phyloP scores from a whole-genome alignment of 2,888 invertebrate species.

The Odontocerum albicorne region DNA sequence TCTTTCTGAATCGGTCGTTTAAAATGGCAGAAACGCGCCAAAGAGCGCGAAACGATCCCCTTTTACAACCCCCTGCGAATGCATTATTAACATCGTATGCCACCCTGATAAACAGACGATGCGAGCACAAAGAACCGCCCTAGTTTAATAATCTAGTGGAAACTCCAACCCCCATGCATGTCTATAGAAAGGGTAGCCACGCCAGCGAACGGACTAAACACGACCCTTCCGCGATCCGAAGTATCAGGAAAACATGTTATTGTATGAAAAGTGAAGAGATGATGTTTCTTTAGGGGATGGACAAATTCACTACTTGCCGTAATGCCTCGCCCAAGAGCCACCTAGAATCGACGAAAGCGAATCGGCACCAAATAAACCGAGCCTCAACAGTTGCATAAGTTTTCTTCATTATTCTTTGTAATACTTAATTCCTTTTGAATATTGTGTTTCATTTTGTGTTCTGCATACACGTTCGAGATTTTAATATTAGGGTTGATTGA shows the following conservation, averaged over 20 bases:
- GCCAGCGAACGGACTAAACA: conserved; percentile 24
- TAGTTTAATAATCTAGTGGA: conserved; percentile 18
- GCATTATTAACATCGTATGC: conserved; percentile 16
- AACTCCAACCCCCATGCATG: conserved; percentile 18
- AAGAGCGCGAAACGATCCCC: neutral
- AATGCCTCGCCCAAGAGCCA: neutral
- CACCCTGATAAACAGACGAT: conserved; percentile 11
- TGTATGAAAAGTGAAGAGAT: conserved; percentile 26
- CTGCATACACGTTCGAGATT: too few species aligned
- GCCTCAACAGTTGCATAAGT: too few species aligned
- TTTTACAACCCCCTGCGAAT: neutral
- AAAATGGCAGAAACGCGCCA: too few species aligned
- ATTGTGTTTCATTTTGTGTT: too few species aligned
- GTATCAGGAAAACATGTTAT: conserved; percentile 25
- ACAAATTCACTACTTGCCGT: too few species aligned
- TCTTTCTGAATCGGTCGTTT: too few species aligned
- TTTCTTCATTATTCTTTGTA: too few species aligned
- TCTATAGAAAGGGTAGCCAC: conserved; percentile 19
- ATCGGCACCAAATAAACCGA: too few species aligned
- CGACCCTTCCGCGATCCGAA: conserved; percentile 31
- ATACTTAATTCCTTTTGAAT: too few species aligned
- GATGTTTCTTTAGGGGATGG: conserved; percentile 4
- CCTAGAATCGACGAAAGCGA: too few species aligned
- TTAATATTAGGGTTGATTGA: too few species aligned
- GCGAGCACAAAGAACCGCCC: conserved; percentile 20